These are phyloP conservation scores for Tetheella fluctuosa DNA, from an alignment of 2,888 invertebrate species.

Conservation along the genomic window DNA sequence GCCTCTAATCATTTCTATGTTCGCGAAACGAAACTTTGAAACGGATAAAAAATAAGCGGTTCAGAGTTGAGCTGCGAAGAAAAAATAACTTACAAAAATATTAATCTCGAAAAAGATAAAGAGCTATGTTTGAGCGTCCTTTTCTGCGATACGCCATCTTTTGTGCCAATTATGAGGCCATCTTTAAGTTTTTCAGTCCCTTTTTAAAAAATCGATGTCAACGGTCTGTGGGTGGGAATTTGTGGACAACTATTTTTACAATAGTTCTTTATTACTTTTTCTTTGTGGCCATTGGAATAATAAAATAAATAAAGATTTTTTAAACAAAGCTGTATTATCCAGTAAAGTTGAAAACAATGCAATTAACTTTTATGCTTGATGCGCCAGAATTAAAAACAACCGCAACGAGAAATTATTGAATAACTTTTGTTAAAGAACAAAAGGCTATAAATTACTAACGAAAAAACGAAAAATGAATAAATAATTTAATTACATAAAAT, in stretches of 20 bases:
- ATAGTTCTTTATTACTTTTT: conserved; percentile 22
- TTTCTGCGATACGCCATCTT: conserved; percentile 74
- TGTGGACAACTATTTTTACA: conserved; percentile 46
- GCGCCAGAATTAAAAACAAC: conserved; percentile 21
- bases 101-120: conserved; percentile 75
- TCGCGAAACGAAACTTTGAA: conserved; percentile 56
- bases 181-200: conserved; percentile 53
- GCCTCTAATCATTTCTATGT: conserved; percentile 47
- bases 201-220: conserved; percentile 52
- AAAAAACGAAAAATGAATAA: too few species aligned
- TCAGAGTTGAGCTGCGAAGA: conserved; percentile 58
- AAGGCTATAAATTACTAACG: too few species aligned
- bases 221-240: conserved; percentile 69
- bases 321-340: conserved; percentile 3
- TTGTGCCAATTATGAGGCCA: conserved; percentile 80
- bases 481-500: too few species aligned
- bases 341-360: conserved; percentile 19
- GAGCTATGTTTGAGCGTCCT: conserved; percentile 59
- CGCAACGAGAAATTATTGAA: conserved; percentile 23
- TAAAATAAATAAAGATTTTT: background rate
- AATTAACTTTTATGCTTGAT: conserved; percentile 21
- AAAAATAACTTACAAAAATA: conserved; percentile 73
- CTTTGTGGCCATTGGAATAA: background rate
- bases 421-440: background rate
- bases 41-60: conserved; percentile 66